Conservation (phyloP, 2,113 vertebrate genomes). For the human (Homo sapiens) region GRCh38 chr15:88016501-88017000, state of each 20-base stretch:
- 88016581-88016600: slow-evolving; percentile 32
- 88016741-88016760: slow-evolving; percentile 96
- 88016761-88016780: slow-evolving; percentile 90
- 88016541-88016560: not conserved
- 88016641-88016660: slow-evolving; percentile 90
- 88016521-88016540: not conserved
- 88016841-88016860: slow-evolving; percentile 70
- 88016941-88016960: not conserved
- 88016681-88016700: slow-evolving; percentile 86
- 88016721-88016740: slow-evolving; percentile 89
- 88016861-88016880: slow-evolving; percentile 56
- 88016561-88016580: not conserved
- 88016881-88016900: slow-evolving; percentile 66
- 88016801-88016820: slow-evolving; percentile 79
- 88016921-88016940: slow-evolving; percentile 18
- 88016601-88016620: slow-evolving; percentile 73
- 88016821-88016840: slow-evolving; percentile 62
- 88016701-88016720: slow-evolving; percentile 89
- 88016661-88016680: slow-evolving; percentile 95
- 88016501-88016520: not conserved
- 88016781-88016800: slow-evolving; percentile 85
- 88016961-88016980: not conserved
- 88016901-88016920: not conserved
- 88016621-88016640: slow-evolving; percentile 83
- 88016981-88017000: slow-evolving; percentile 40